Evolutionary conservation across 2,797 vertebrate genomes (phyloP).

Genomic region (Darevskia mixta): DNA sequence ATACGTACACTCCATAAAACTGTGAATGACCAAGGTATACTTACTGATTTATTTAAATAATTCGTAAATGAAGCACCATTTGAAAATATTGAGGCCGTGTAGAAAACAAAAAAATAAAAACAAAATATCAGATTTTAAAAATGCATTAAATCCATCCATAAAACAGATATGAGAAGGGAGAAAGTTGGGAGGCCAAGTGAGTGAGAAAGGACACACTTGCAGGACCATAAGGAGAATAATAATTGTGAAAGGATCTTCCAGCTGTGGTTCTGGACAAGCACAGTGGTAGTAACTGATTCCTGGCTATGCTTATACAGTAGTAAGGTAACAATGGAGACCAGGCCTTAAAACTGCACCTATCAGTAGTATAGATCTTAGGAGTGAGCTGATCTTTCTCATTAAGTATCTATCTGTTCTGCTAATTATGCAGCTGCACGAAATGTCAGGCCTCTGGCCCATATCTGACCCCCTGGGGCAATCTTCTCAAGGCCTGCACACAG

Average conservation of each 20-base stretch:
- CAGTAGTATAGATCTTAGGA: neutral
- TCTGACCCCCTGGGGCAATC: neutral
- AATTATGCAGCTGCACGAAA: neutral
- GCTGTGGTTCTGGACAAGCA: neutral
- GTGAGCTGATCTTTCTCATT: neutral
- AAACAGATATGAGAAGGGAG: neutral
- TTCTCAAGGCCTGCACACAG: neutral
- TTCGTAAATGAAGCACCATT: too few species aligned
- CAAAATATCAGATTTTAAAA: too few species aligned
- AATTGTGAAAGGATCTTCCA: neutral
- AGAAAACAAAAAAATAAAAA: too few species aligned
- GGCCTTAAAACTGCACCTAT: neutral
- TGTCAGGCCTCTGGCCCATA: neutral
- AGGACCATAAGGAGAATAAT: neutral
- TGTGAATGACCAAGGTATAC: neutral
- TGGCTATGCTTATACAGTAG: neutral
- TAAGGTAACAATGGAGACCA: neutral
- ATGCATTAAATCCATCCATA: too few species aligned
- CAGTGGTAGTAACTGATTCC: neutral
- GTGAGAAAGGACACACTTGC: neutral
- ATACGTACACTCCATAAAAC: neutral
- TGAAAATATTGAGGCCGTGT: too few species aligned
- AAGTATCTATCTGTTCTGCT: neutral
- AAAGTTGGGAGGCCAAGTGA: too few species aligned
- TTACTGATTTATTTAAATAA: neutral